Percentiles rank a stretch among this genome's conserved stretches.
These are phyloP conservation scores for Lucifuga dentata DNA, from an alignment of 2,113 vertebrate species.

Conservation along the genomic window DNA sequence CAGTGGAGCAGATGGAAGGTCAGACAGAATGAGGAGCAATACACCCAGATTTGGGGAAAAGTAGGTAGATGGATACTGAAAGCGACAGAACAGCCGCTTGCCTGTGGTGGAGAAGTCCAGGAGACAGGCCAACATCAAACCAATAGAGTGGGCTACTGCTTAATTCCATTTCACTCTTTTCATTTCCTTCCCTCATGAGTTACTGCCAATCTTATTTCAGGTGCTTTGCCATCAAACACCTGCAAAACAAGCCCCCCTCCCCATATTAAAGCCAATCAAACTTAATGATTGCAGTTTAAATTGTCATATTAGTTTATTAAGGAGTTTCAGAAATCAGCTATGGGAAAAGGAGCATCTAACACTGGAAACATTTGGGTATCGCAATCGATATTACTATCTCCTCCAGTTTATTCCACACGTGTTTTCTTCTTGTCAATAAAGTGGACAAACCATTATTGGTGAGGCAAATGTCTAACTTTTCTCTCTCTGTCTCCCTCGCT, in stretches of 20 bases:
- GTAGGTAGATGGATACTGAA: slow-evolving; percentile 33
- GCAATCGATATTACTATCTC: not conserved
- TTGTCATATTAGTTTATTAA: slow-evolving; percentile 25
- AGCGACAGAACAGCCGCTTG: slow-evolving; percentile 23
- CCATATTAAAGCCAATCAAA: slow-evolving; percentile 37
- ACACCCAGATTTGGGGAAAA: too few relatives aligned
- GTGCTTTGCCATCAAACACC: slow-evolving; percentile 28
- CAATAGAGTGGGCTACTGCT: slow-evolving; percentile 58
- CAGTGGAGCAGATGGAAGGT: too few relatives aligned
- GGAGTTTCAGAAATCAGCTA: slow-evolving; percentile 8
- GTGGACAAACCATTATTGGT: not conserved
- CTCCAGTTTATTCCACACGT: not conserved
- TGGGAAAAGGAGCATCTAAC: not conserved
- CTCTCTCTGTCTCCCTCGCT: slow-evolving; percentile 31
- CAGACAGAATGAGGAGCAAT: too few relatives aligned
- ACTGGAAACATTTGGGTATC: not conserved
- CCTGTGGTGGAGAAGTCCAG: slow-evolving; percentile 55
- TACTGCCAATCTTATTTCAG: slow-evolving; percentile 49
- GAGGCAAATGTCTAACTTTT: slow-evolving; percentile 42
- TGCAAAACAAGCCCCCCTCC: slow-evolving; percentile 20
- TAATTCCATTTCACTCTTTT: slow-evolving; percentile 72
- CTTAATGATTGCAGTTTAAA: slow-evolving; percentile 25
- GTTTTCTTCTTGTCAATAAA: not conserved
- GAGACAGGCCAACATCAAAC: slow-evolving; percentile 47
- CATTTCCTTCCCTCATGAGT: slow-evolving; percentile 53